Percentiles rank a stretch among this genome's conserved stretches.
Conservation (phyloP, 2,113 vertebrate species). For the Alectura lathami region DNA sequence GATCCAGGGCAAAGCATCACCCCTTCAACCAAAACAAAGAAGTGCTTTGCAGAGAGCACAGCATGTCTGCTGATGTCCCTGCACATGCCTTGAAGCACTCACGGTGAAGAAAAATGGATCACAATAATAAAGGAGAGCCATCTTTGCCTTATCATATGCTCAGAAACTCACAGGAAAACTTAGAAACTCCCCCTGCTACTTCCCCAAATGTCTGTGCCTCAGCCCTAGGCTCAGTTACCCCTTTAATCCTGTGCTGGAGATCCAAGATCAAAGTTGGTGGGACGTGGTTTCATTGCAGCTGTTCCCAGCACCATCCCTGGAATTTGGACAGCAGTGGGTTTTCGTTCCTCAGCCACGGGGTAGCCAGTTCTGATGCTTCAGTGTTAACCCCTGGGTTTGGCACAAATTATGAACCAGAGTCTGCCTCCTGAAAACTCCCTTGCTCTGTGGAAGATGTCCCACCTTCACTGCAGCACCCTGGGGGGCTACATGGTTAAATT, state of each 20-base stretch:
- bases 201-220: constrained; percentile 30
- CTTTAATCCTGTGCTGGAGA: constrained; percentile 32
- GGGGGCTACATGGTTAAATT: neutral
- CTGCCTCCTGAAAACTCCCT: neutral
- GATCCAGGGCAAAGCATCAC: neutral
- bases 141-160: neutral
- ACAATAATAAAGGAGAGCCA: neutral
- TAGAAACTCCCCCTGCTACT: neutral
- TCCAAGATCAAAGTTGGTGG: constrained; percentile 55
- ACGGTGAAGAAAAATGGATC: constrained; percentile 12
- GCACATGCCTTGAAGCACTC: neutral
- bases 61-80: neutral
- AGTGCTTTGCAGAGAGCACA: neutral
- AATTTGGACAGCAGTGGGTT: constrained; percentile 46
- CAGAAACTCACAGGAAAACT: neutral
- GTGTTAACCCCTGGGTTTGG: constrained; percentile 6
- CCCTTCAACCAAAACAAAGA: neutral
- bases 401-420: neutral
- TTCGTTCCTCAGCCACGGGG: constrained; percentile 33
- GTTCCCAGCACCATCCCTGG: constrained; percentile 40
- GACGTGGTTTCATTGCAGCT: neutral
- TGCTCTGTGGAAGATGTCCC: neutral
- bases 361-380: constrained; percentile 29
- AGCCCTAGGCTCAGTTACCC: constrained; percentile 18
- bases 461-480: neutral